Base-by-base conservation (phyloP, 1,140 invertebrate species). In the Drosophila kohkoa region DNA sequence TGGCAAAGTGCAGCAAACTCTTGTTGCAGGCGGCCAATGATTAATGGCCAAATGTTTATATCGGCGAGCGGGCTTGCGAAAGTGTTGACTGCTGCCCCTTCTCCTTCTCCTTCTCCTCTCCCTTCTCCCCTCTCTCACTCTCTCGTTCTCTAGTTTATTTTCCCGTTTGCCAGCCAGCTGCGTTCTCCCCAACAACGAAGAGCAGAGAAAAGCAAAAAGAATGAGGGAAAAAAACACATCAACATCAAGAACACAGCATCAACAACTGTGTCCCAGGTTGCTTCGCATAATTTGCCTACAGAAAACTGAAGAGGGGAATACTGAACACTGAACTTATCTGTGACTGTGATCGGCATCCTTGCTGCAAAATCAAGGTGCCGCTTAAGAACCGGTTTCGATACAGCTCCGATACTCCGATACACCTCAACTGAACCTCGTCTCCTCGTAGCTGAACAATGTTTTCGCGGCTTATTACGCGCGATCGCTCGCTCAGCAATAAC, bases 391-490 rank as follows among this genome's bases (percentile, higher is more conserved):
- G 68, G 69, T 73, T 75, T 32, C 8, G 30, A 32, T 38, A 66
- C 72, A 62, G 60, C 62, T 8, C 3, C 68, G 66, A 73, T 72
- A 73, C 62, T 8, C 3, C 68, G 66, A 73, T 72, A 73, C 20
- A 25, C 20, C 20, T 25, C 3, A 25, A 25, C 35, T 10, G 35
- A 38, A 38, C 35, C 20, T 0, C 20, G 20, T 25, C 20, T 25
- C 20, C 65, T 74, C 71, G 71, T 85, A 73, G 52, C 81, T 89
- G 77, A 88, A 77, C 83, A 89, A 85, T 88, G 83, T 88, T 88
- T 88, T 88, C 83, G 81, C 83, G 85, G 83, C 83, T 88, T 88
- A 88, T 88, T 88, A 88, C 82, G 82, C 82, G 82, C 82, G 77
- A 85, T 85, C 82, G 82, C 75, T 83, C 75, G 66, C 71, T 68